Base-by-base conservation (phyloP, 2,797 vertebrate genomes). In the Spinibarbus caldwelli region DNA sequence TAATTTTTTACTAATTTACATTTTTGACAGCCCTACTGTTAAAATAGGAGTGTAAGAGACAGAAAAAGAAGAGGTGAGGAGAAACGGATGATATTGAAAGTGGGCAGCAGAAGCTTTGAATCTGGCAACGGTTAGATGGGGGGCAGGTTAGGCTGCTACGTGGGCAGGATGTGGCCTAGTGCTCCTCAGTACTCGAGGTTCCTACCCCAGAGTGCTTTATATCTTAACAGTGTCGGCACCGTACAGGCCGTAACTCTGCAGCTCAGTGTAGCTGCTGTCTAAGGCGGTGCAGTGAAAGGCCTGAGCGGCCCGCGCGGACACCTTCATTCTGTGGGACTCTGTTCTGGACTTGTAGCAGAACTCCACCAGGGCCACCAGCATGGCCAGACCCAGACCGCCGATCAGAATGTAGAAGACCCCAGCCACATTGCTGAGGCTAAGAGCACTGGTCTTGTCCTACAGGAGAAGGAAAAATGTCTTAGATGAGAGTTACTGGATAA, bases 261-360 rank as follows among this genome's bases (percentile, higher is more conserved):
- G 93, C 94, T 96, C 95, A 90, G 94, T 95, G 94, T 95, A 95
- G 78, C 34, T 94, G 92, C 92, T 93, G 92, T 95, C 94, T 95
- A 95, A 95, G 90, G 94, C 93, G 86, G 94, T 94, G 95, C 92
- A 95, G 95, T 96, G 94, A 96, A 96, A 96, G 95, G 95, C 94
- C 92, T 93, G 94, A 95, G 96, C 91, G 87, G 93, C 92, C 90
- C 90, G 90, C 89, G 92, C 91, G 66, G 94, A 94, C 97, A 99
- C 98, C 98, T 99, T 99, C 98, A 99, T 99, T 95, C 98, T 94
- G 92, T 95, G 97, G 88, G 98, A 98, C 96, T 99, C 98, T 68
- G 97, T 98, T 94, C 98, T 94, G 88, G 97, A 99, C 95, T 99
- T 99, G 97, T 99, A 99, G 96, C 98, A 99, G 96, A 99, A 99